Percentiles rank a stretch among this genome's conserved stretches.
Evolutionary conservation across 2,797 vertebrate genomes (phyloP).

Genomic region (Pipistrellus pygmaeus): DNA sequence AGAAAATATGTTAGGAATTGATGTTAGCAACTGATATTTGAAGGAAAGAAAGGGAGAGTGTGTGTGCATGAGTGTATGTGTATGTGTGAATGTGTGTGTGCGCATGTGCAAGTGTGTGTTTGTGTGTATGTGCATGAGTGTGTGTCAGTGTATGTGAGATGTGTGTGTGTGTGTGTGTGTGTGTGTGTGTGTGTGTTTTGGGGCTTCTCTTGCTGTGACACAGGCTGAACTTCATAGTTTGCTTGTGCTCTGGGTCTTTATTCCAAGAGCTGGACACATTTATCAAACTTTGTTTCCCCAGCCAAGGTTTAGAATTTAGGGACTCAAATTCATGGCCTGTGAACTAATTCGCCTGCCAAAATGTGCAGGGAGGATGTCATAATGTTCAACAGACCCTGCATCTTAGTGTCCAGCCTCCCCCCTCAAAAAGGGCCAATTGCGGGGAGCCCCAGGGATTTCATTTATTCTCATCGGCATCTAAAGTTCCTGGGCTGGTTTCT

Average conservation of each 20-base stretch:
- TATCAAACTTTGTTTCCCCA: conserved; percentile 56
- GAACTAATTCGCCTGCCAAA: conserved; percentile 34
- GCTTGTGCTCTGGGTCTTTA: not conserved
- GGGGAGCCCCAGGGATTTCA: not conserved
- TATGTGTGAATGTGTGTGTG: rapidly evolving
- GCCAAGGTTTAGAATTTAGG: conserved; percentile 51
- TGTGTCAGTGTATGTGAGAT: not conserved
- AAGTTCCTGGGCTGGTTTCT: conserved; percentile 44
- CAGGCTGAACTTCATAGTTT: not conserved
- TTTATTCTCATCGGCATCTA: conserved; percentile 7
- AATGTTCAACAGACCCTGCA: not conserved
- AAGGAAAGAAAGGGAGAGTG: not conserved
- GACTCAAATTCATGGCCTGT: conserved; percentile 38
- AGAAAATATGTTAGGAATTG: not conserved
- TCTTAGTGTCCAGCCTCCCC: not conserved
- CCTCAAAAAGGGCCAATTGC: not conserved
- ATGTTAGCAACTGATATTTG: not conserved
- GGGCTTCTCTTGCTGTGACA: not conserved
- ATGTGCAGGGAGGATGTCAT: not conserved
- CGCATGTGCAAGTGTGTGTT: too few relatives aligned
- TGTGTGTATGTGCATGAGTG: not conserved
- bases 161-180: too few relatives aligned
- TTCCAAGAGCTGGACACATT: not conserved
- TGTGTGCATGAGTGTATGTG: not conserved
- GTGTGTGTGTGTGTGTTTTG: too few relatives aligned